Conservation (phyloP, 2,888 invertebrate species). For the Agrochola lota region DNA sequence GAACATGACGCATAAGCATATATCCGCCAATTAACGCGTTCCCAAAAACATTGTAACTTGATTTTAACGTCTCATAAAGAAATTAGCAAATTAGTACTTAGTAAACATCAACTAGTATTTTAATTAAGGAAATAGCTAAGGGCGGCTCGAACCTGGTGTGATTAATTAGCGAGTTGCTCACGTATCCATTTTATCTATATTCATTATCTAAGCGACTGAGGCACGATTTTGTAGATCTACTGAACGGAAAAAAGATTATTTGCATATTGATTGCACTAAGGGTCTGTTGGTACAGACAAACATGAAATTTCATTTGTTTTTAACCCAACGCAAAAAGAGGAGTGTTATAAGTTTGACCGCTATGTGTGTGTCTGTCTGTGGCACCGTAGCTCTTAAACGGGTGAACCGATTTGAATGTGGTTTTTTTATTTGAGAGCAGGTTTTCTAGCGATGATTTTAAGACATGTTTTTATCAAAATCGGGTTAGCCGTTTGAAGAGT, state of each 20-base stretch:
- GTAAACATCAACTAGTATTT: constrained; percentile 74
- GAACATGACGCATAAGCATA: constrained; percentile 27
- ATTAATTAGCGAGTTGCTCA: constrained; percentile 83
- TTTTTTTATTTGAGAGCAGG: too few species aligned
- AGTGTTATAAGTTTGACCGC: too few species aligned
- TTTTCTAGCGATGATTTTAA: too few species aligned
- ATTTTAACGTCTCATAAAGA: constrained; percentile 65
- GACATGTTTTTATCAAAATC: too few species aligned
- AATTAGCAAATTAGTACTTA: constrained; percentile 68
- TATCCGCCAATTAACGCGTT: constrained; percentile 35
- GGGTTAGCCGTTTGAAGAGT: too few species aligned
- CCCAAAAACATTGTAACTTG: constrained; percentile 47
- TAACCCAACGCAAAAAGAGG: too few species aligned
- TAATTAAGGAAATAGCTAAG: constrained; percentile 80
- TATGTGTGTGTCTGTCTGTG: too few species aligned
- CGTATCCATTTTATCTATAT: constrained; percentile 79
- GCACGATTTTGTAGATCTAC: constrained; percentile 84
- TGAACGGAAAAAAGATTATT: constrained; percentile 69
- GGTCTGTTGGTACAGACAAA: constrained; percentile 31
- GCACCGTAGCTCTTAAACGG: too few species aligned
- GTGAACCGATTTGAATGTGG: too few species aligned
- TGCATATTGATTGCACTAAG: constrained; percentile 71
- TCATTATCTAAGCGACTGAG: constrained; percentile 83
- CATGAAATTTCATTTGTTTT: constrained; percentile 54
- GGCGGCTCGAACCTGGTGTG: constrained; percentile 70